Evolutionary conservation across 2,797 vertebrate genomes (phyloP).

Genomic region (Taenioides sp.): DNA sequence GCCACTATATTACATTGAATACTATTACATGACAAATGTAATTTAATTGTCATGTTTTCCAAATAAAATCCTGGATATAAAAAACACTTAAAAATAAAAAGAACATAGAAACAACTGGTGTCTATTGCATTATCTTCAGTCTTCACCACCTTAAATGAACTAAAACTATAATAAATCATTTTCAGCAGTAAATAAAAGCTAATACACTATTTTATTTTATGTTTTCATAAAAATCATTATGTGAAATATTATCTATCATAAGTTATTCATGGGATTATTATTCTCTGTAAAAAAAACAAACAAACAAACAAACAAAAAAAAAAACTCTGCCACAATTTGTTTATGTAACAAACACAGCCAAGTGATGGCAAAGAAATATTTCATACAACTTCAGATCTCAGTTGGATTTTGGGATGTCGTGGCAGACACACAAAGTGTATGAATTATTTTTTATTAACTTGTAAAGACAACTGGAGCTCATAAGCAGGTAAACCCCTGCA

Average conservation of each 20-base stretch:
- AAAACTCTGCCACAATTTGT: neutral
- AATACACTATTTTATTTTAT: neutral
- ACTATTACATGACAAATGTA: no score
- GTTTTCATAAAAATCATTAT: neutral
- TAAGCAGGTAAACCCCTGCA: neutral
- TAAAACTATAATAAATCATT: no score
- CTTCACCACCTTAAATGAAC: no score
- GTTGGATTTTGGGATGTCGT: conserved; percentile 1
- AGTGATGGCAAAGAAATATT: neutral
- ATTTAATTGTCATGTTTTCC: no score
- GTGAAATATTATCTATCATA: neutral
- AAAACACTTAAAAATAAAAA: no score
- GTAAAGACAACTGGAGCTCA: neutral
- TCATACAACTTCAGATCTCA: neutral
- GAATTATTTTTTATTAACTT: conserved; percentile 3
- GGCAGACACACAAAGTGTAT: neutral
- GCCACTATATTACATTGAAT: no score
- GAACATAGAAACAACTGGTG: no score
- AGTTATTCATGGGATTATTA: neutral
- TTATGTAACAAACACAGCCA: conserved; percentile 6
- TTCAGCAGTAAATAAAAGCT: no score
- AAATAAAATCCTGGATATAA: no score
- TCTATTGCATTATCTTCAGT: no score
- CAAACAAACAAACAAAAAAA: no score
- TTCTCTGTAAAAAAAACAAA: no score